These are phyloP conservation scores for Empidonax traillii DNA, from an alignment of 2,113 vertebrate species.

Conservation along the genomic window DNA sequence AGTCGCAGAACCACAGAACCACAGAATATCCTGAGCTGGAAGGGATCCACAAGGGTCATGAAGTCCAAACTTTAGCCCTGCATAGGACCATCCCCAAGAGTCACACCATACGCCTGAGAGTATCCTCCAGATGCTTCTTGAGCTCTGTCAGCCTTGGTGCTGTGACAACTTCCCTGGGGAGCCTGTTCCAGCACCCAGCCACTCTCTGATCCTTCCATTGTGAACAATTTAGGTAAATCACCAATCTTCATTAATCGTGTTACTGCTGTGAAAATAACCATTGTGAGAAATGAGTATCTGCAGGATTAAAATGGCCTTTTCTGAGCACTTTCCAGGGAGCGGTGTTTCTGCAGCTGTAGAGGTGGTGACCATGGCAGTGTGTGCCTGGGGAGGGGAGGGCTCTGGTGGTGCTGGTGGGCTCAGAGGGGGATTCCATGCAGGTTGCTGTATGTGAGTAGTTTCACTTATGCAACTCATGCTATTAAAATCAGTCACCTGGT, in stretches of 20 bases:
- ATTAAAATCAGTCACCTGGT: not conserved
- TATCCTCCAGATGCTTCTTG: not conserved
- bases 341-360: not conserved
- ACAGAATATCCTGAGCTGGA: not conserved
- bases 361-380: not conserved
- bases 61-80: not conserved
- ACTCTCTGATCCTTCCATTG: not conserved
- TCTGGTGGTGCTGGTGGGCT: not conserved
- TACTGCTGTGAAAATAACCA: not conserved
- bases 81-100: not conserved
- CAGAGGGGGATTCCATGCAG: fast-evolving
- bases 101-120: not conserved
- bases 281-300: not conserved
- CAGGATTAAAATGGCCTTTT: not conserved
- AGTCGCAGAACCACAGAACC: not conserved
- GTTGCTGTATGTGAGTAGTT: not conserved
- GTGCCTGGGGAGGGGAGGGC: not conserved
- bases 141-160: not conserved
- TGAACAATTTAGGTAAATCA: not conserved
- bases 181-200: not conserved
- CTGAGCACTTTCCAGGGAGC: not conserved
- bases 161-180: not conserved
- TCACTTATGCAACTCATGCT: not conserved
- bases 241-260: not conserved
- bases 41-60: not conserved